Base-by-base conservation (phyloP, 2,888 invertebrate genomes). In the Apamea anceps region DNA sequence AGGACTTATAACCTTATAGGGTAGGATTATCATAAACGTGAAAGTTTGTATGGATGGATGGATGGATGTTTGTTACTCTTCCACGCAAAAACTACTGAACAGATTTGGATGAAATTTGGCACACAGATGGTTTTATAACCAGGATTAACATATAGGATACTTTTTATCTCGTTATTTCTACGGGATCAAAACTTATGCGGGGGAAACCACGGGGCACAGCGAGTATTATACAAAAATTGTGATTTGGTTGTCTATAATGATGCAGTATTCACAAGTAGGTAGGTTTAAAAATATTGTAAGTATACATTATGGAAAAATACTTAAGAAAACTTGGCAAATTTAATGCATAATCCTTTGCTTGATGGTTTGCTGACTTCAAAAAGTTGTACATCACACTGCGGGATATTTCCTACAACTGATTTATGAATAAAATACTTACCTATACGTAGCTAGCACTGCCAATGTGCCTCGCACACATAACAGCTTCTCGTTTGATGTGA, bases 401-500 rank as follows among this genome's bases (percentile, higher is more conserved):
- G 71, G 71, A 67, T 76, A 81, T 45, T 81, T 81, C 81, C 67
- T 48, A 18, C 18, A 25, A 57, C 37, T 63, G 32, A 54, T 73
- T 45, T 67, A 62, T 54, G 66, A 28, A 79, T 54, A 21, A 65
- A 65, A 48, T 72, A 62, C 18, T 42, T 54, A 63, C 8, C 4
- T 63, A 21, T 32, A 51, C 8, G 21, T 45, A 76, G n/a, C 45
- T 68, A 51, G 21, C 18, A 4, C 15, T 21, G 4, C 10, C 12
- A 18, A 42, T 77, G 2, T 51, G 32, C 45, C 42, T 5, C 10
- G 54, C n/a, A 42, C 67, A 45, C 21, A 48, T 57, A 37, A 0
- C 15, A 25, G 8, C 1, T 72, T 60, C 42, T 32, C 4, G 21
- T 80, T 80, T 28, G 25, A 32, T 66, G 28, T 60, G 48, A 65